Base-by-base conservation (phyloP, 2,113 vertebrate species). In the Prunella himalayana region DNA sequence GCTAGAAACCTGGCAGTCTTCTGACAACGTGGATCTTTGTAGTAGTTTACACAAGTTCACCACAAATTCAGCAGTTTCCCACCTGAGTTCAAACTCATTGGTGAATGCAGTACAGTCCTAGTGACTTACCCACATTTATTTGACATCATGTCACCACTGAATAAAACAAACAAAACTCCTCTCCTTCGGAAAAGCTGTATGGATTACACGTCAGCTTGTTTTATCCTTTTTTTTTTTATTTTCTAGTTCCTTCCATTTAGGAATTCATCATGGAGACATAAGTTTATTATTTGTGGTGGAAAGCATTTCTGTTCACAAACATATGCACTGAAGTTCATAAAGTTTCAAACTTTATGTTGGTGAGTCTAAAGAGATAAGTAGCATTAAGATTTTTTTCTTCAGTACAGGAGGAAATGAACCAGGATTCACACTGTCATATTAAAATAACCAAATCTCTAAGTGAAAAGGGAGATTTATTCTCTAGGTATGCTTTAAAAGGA, bases 371-470 rank as follows among this genome's bases (percentile, higher is more conserved):
- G 33, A 82, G 41, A 70, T 53, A 85, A 70, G 35, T 21, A 82
- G 20, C 6, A 33, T 56, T 70, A 66, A 65, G 49, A 42, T 24
- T 31, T 50, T 14, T n/a, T 75, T 83, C 59, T 69, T 37, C 51
- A 54, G 25, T 31, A 71, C 41, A 81, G 28, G 31, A 64, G 8
- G n/a, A 93, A 88, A 45, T 71, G 8, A 91, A 60, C 35, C 28
- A 65, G 42, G 19, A 19, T 83, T 90, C 59, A 45, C 28, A 57
- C 28, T 65, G 71, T 77, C 79, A 59, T 61, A 61, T 88, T 94
- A 86, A 94, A 94, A 90, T 82, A 89, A 66, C 9, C 47, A 84
- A 87, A 96, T 92, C 51, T 92, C 63, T 73, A 35, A 93, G 66
- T 77, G 54, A 80, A 94, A 93, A 92, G 23, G 23, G 45, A 73